Conservation (phyloP, 2,797 vertebrate genomes). For the Xenentodon cancila region DNA sequence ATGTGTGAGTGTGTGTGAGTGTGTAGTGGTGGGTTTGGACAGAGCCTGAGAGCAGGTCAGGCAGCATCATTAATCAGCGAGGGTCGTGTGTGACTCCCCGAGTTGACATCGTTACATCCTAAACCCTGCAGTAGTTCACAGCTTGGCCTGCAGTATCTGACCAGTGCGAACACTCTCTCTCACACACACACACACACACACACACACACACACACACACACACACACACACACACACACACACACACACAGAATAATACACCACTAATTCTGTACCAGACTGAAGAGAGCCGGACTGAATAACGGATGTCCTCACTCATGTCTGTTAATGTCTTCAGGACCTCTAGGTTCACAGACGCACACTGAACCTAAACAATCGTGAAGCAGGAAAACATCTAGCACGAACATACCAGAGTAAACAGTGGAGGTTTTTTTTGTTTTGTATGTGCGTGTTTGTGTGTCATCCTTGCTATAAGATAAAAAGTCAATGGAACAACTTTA, state of each 20-base stretch:
- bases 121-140: slow-evolving; percentile 92
- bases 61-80: slow-evolving; percentile 95
- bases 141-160: slow-evolving; percentile 78
- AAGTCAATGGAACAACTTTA: too few relatives aligned
- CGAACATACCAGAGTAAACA: slow-evolving; percentile 2
- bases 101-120: slow-evolving; percentile 98
- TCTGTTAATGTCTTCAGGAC: slow-evolving; percentile 31
- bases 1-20: slow-evolving; percentile 40
- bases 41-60: slow-evolving; percentile 90
- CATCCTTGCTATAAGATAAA: too few relatives aligned
- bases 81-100: slow-evolving; percentile 82
- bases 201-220: slow-evolving; percentile 1
- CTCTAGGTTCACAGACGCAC: slow-evolving; percentile 4
- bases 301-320: slow-evolving; percentile 38
- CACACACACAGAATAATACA: slow-evolving; percentile 14
- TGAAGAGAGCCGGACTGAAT: slow-evolving; percentile 43
- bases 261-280: slow-evolving; percentile 35
- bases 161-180: slow-evolving; percentile 57
- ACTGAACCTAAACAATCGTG: slow-evolving; percentile 14
- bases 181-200: slow-evolving; percentile 4
- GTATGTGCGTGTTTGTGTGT: too few relatives aligned
- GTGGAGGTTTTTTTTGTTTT: too few relatives aligned
- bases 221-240: slow-evolving; percentile 17
- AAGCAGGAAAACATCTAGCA: slow-evolving; percentile 2
- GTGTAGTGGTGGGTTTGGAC: slow-evolving; percentile 86